Base-by-base conservation (phyloP, 2,113 vertebrate species). In the Peucedramus taeniatus region DNA sequence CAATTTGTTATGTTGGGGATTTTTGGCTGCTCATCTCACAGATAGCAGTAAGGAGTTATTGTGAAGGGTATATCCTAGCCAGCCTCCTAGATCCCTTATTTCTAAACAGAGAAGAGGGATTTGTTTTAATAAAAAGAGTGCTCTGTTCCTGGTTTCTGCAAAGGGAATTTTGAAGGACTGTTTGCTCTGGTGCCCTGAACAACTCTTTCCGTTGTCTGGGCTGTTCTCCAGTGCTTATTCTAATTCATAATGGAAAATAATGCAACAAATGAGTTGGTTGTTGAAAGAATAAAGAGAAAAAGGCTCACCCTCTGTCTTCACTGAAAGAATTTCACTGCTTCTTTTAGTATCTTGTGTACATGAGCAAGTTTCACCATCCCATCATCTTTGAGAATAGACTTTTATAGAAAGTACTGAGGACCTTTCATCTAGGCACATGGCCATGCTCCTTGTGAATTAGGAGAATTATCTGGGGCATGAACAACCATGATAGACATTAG, bases 211-310 rank as follows among this genome's bases (percentile, higher is more conserved):
- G 5, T 94, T 93, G 59, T 87, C 75, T 91, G 90, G 84, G 87
- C 84, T 65, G 53, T 54, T 93, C 63, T 94, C 87, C 87, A 84
- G 71, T 69, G 74, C 75, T 85, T 87, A 31, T 74, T 91, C 54
- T 77, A 87, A 77, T 88, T 94, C 59, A 51, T 90, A 90, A 75
- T 64, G 82, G 71, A 88, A 91, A 90, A 86, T 94, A 95, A 57
- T 2, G 4, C 82, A 85, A 79, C 70, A 59, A 93, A 86, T 94
- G 47, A 90, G 47, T 37, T 74, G 40, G 47, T 23, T 88, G 74
- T 77, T 88, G 59, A 69, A 85, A 49, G 51, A 82, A 61, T 89
- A 68, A 83, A 79, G 68, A 87, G 15, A 35, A 77, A 82, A 88
- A 56, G 33, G 21, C 70, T 93, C 30, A 66, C 59, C 5, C 50